Base-by-base conservation (phyloP, 2,797 vertebrate genomes). In the Chelon auratus region DNA sequence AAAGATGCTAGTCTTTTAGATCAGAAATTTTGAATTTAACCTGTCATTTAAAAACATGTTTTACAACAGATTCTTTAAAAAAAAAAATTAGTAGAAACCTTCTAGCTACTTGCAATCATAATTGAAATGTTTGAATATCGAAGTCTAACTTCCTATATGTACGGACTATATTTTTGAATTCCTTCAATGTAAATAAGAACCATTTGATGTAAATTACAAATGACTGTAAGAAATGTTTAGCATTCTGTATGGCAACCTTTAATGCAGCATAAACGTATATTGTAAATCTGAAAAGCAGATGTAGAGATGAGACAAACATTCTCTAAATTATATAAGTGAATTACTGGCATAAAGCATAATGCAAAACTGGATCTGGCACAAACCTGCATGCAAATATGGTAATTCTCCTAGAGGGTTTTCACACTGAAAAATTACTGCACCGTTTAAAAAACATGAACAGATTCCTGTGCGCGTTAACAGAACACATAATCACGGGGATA, bases 351-450 rank as follows among this genome's bases (percentile, higher is more conserved):
- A 61, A 77, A 84, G 62, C 22, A 87, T 92, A 89, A 91, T 93
- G 67, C 18, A 87, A 94, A 69, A 95, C 91, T 90, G 92, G 94
- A 72, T 63, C 94, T 95, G 95, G 95, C 93, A 97, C 95, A 94
- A 52, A 86, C 72, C 58, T 68, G 84, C 92, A 93, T 94, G 93
- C 93, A 93, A 84, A 89, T 86, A 75, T 86, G 67, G 36, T 53
- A 71, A 80, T 45, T 37, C 62, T 65, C 37, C 67, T 57, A 43
- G 45, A 62, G 26, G 13, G 47, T 69, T 56, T 82, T 65, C 61
- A 77, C 66, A 78, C 12, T 63, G 15, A 51, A 75, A 54, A 82
- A 81, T 82, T 71, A 83, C 69, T 68, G 67, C 72, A 89, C 79
- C 74, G 80, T 71, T 63, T n/a, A 77, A 81, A 77, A 83, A 82